Evolutionary conservation across 2,797 vertebrate genomes (phyloP), one percentile per base, ranked within the genome.

Genomic region (Capromys pilorides): DNA sequence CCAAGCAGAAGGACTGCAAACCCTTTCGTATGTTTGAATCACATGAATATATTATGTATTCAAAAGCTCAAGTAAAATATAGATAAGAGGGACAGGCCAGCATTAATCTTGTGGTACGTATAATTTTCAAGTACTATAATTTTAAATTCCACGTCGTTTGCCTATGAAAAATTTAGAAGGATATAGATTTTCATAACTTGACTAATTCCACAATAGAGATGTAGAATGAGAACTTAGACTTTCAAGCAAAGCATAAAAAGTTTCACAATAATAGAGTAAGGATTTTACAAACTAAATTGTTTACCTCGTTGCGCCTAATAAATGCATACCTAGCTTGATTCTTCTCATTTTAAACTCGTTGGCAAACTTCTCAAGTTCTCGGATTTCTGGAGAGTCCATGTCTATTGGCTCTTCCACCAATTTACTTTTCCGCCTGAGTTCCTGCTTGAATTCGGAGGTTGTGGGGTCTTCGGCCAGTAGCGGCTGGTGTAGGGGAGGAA

Each of bases 321-420:
- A 95, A 83, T 51, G 78, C 98, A 1, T 98, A 99, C 99, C 99
- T 51, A 99, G 98, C 97, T 99, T 99, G 98, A 99, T 99, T 97
- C 99, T 98, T 75, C 99, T 98, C 97, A 99, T 98, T 98, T 99
- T 99, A 97, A 99, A 99, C 96, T 99, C 99, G 0, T 99, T 99
- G 96, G 99, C 99, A 90, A 99, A 99, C 97, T 99, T 99, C 98
- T 99, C 99, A 97, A 99, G 98, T 93, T 99, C 99, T 91, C 99
- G 98, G 95, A 99, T 99, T 98, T 99, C 99, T 0, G 99, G 99
- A 54, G 99, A 99, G 97, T 99, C 99, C 99, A 99, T 99, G 95
- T 99, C 98, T 0, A 99, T 98, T 0, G 98, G 98, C 3, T 99
- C 99, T 41, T 99, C 99, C 0, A 97, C 97, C 16, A 98, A 95